phyloP scores from a whole-genome alignment of 2,888 invertebrate genomes.

The Drosophila demipolita region DNA sequence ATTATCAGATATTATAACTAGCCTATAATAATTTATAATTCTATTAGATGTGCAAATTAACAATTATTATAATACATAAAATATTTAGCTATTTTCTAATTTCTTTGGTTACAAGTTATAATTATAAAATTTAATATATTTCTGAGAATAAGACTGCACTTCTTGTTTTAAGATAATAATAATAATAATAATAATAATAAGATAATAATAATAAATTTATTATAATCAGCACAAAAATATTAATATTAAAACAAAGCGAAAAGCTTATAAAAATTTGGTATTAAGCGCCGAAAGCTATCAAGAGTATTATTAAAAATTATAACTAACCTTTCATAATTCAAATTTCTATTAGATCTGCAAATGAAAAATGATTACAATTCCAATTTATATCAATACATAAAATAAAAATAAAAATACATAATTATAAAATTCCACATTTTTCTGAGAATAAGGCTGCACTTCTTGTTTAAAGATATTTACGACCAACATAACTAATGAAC shows the following conservation, averaged over 20 bases:
- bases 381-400: too few species aligned
- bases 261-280: background rate
- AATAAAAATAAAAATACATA: background rate
- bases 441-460: background rate
- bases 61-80: background rate
- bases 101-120: background rate
- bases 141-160: too few species aligned
- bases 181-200: too few species aligned
- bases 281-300: background rate
- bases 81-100: background rate
- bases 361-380: too few species aligned
- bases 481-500: background rate
- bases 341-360: too few species aligned
- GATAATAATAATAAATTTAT: too few species aligned
- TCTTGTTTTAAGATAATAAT: too few species aligned
- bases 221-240: background rate
- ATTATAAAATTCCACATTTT: background rate
- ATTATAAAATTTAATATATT: background rate
- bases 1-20: background rate
- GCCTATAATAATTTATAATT: background rate
- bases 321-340: too few species aligned
- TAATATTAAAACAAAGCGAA: background rate
- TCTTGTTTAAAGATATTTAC: background rate
- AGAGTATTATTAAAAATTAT: background rate
- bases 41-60: background rate